Evolutionary conservation across 2,113 vertebrate species (phyloP), one percentile per base, ranked within the genome.

Genomic region (Alligator sinensis): DNA sequence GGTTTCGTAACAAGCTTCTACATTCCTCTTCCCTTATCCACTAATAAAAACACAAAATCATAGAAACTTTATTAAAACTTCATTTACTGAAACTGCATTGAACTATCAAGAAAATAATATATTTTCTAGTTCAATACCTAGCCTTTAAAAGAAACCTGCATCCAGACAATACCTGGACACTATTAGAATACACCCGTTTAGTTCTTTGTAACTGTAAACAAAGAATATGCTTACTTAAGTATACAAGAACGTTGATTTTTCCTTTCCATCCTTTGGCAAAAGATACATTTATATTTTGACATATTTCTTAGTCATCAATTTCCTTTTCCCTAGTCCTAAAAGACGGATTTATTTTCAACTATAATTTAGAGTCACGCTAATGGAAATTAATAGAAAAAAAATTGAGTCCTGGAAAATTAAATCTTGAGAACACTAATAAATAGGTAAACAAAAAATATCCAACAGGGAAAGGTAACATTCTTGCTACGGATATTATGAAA

Each of bases 261-360:
- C 59, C 70, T 84, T 94, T 91, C 60, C 28, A 3, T 64, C 0
- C 72, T 1, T 11, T 88, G 66, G 83, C n/a, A 91, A 15, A 80
- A 4, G 0, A 1, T 5, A 5, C 68, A 72, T 57, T 84, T 95
- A 55, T 0, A 38, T 90, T 94, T 83, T 91, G 21, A 84, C 61
- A 81, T 82, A 91, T 18, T 90, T 75, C 89, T 92, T 91, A 94
- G 74, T 77, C 92, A 25, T 76, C 85, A 89, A 28, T 68, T 94
- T 96, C 47, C 22, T 78, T 88, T 28, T 84, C 72, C 77, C 64
- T 88, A 80, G 92, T 90, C 88, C 88, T 95, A 84, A 88, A 85
- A 68, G 93, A 91, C 47, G 88, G 86, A 96, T 88, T 96, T 95
- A 95, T 95, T 92, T 96, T 82, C 89, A 97, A 92, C 92, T 86